A percentile compares a stretch with the other conserved stretches of the same genome.
Evolutionary conservation across 1,140 invertebrate genomes (phyloP).

Genomic region (Aphis gossypii): DNA sequence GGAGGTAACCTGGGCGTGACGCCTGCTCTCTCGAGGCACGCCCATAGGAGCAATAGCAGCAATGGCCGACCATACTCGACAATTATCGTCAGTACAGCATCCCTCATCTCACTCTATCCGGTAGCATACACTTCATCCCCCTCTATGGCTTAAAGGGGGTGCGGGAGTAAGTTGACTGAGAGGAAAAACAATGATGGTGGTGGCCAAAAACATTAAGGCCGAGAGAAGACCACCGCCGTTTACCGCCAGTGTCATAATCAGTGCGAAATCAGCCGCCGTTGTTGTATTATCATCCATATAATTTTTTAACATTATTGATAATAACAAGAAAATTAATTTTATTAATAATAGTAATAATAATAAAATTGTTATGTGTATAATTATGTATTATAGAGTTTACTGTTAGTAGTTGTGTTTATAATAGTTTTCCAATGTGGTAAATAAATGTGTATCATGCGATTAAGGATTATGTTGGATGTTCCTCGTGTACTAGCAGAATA

Average conservation of each 20-base stretch:
- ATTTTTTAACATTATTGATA: constrained; percentile 10
- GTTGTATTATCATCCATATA: background rate
- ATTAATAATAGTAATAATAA: background rate
- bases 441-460: background rate
- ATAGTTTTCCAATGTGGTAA: background rate
- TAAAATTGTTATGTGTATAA: background rate
- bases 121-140: background rate
- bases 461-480: background rate
- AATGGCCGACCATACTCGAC: constrained; percentile 46
- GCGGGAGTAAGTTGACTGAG: background rate
- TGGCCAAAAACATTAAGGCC: constrained; percentile 48
- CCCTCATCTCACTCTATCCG: background rate
- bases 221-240: constrained; percentile 16
- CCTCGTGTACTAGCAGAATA: background rate
- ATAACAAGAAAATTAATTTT: background rate
- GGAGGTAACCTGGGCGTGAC: constrained; percentile 41
- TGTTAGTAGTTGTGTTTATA: background rate
- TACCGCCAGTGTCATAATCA: constrained; percentile 34
- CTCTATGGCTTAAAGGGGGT: background rate
- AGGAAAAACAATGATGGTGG: constrained; percentile 52
- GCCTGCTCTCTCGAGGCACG: constrained; percentile 40
- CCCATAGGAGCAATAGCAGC: constrained; percentile 31
- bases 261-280: constrained; percentile 24
- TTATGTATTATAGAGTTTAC: background rate
- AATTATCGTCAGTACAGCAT: constrained; percentile 49